Evolutionary conservation across 2,888 invertebrate species (phyloP).

Genomic region (Acleris holmiana): DNA sequence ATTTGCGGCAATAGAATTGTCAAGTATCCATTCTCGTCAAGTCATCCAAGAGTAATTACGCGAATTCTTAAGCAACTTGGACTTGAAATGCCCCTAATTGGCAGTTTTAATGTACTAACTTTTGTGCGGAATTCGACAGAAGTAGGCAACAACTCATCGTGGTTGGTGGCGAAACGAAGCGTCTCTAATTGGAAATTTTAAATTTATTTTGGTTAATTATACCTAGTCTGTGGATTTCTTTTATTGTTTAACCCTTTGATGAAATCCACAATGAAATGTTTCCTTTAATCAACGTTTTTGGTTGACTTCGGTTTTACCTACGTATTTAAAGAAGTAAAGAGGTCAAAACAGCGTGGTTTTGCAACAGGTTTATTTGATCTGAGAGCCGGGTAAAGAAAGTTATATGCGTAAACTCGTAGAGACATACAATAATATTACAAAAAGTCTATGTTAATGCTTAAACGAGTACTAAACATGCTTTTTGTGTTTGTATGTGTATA

Average conservation of each 20-base stretch:
- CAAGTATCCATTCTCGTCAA: slow-evolving; percentile 64
- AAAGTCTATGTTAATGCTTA: no score
- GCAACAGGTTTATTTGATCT: no score
- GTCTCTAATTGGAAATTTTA: slow-evolving; percentile 74
- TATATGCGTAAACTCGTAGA: no score
- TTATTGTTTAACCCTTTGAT: slow-evolving; percentile 62
- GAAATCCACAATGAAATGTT: slow-evolving; percentile 43
- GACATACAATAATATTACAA: no score
- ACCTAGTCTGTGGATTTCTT: slow-evolving; percentile 65
- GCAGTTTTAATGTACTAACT: slow-evolving; percentile 84
- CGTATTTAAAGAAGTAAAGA: neutral
- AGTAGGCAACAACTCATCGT: slow-evolving; percentile 79
- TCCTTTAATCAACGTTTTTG: neutral
- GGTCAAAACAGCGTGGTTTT: no score
- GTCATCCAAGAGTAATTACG: slow-evolving; percentile 80
- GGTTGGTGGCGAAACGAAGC: slow-evolving; percentile 76
- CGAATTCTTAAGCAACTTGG: slow-evolving; percentile 81
- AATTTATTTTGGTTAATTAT: slow-evolving; percentile 73
- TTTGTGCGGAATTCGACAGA: slow-evolving; percentile 78
- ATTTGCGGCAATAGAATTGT: slow-evolving; percentile 41
- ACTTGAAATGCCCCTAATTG: slow-evolving; percentile 82
- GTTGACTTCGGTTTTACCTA: neutral
- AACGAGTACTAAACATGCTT: no score
- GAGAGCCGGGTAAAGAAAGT: no score
- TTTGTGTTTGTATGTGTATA: no score